Evolutionary conservation across 2,888 invertebrate species (phyloP), one percentile per base, ranked within the genome.

Genomic region (Xestia rhomboidea): DNA sequence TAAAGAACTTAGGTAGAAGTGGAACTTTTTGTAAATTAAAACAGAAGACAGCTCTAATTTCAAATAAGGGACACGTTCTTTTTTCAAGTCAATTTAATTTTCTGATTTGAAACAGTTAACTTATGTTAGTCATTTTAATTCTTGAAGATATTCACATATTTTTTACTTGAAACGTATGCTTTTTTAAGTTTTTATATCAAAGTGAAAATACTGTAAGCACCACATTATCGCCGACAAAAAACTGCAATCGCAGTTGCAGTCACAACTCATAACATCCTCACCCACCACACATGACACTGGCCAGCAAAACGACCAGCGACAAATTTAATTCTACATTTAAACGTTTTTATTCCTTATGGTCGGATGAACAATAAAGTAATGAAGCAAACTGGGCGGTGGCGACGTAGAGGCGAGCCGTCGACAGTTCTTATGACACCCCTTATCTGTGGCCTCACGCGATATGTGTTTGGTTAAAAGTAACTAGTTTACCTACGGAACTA

Each of bases 371-470:
- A 95, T 95, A 94, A 95, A 94, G 94, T 95, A 95, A 96, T 94
- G 94, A 93, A 86, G 87, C 90, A 91, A 93, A 93, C 93, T 91
- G 92, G 90, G 89, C 89, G 90, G 87, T 90, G 94, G 91, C 94
- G 93, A 90, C 90, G 89, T 88, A 89, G 86, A 91, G 95, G 93
- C 94, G 90, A 88, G 90, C 90, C 89, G 88, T 84, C 89, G 94
- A 94, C 95, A 93, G 94, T 92, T 93, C 95, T 93, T 93, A 94
- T 95, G 95, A 95, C 95, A 94, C 93, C 93, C 93, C 94, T 95
- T 96, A 96, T 96, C 96, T 95, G 86, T 77, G 87, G 85, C 88
- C 92, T 91, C 96, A 96, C 96, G 96, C 96, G 93, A 96, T 94
- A 91, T 88, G 82, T 87, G 89, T 89, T 89, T 79, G 87, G 88